phyloP scores from a whole-genome alignment of 2,113 vertebrate species.

The Pipra filicauda region DNA sequence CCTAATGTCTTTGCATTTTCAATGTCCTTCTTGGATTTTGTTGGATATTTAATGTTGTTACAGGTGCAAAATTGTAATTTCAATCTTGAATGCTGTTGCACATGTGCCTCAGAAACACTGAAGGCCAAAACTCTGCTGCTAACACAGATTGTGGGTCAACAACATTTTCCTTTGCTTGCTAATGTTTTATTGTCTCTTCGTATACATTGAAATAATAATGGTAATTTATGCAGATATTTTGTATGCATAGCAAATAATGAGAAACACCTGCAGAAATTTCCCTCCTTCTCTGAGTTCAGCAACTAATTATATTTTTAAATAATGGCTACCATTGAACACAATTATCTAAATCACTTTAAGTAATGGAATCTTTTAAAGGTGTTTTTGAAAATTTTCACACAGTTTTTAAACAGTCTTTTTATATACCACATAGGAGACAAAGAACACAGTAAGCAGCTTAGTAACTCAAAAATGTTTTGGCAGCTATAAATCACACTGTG shows the following conservation, averaged over 20 bases:
- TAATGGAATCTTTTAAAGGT: constrained; percentile 93
- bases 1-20: constrained; percentile 37
- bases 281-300: constrained; percentile 90
- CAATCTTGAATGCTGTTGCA: constrained; percentile 73
- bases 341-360: constrained; percentile 94
- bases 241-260: constrained; percentile 87
- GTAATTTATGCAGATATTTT: constrained; percentile 89
- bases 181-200: constrained; percentile 86
- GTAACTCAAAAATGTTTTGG: constrained; percentile 60
- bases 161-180: constrained; percentile 81
- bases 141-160: constrained; percentile 87
- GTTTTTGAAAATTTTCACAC: constrained; percentile 81
- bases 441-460: constrained; percentile 65
- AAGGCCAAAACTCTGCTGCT: constrained; percentile 82
- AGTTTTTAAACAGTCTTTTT: constrained; percentile 82
- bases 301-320: constrained; percentile 98
- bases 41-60: constrained; percentile 67
- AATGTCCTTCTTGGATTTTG: constrained; percentile 65
- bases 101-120: constrained; percentile 68
- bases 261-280: constrained; percentile 91
- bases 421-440: constrained; percentile 65
- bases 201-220: constrained; percentile 86
- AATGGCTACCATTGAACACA: constrained; percentile 91
- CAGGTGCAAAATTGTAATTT: constrained; percentile 88
- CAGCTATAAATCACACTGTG: constrained; percentile 10